Percentiles rank a stretch among this genome's conserved stretches.
phyloP scores from a whole-genome alignment of 2,888 invertebrate species.

The Cyaniris semiargus region DNA sequence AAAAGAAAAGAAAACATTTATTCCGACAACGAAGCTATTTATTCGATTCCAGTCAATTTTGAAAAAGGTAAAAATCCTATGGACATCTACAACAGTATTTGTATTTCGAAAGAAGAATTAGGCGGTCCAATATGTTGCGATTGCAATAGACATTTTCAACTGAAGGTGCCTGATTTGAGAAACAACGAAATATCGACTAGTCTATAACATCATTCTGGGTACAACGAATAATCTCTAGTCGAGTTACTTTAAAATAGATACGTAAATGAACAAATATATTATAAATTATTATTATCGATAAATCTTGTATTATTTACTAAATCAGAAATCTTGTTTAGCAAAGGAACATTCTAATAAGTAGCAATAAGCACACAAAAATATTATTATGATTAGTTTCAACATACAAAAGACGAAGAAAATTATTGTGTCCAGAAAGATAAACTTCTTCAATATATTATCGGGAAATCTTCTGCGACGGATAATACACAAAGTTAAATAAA shows the following conservation, averaged over 20 bases:
- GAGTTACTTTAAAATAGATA: conserved; percentile 48
- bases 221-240: conserved; percentile 57
- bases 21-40: conserved; percentile 51
- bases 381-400: not conserved
- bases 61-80: conserved; percentile 54
- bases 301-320: not conserved
- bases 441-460: not conserved
- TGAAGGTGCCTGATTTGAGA: conserved; percentile 67
- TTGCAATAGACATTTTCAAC: conserved; percentile 72
- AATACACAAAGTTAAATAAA: conserved; percentile 41
- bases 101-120: conserved; percentile 64
- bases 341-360: not conserved
- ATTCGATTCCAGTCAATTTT: conserved; percentile 50
- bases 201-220: conserved; percentile 49
- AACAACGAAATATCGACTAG: conserved; percentile 67
- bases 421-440: conserved; percentile 13
- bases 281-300: conserved; percentile 4
- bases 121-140: conserved; percentile 66
- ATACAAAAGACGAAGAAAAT: conserved; percentile 1
- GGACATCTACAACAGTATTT: conserved; percentile 50
- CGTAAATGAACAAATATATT: conserved; percentile 20
- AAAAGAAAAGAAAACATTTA: conserved; percentile 46
- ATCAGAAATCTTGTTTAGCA: not conserved
- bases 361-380: not conserved
- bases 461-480: conserved; percentile 7